Percentiles rank a stretch among this genome's conserved stretches.
Evolutionary conservation across 2,888 invertebrate species (phyloP).

Genomic region (Eilema griseolum): DNA sequence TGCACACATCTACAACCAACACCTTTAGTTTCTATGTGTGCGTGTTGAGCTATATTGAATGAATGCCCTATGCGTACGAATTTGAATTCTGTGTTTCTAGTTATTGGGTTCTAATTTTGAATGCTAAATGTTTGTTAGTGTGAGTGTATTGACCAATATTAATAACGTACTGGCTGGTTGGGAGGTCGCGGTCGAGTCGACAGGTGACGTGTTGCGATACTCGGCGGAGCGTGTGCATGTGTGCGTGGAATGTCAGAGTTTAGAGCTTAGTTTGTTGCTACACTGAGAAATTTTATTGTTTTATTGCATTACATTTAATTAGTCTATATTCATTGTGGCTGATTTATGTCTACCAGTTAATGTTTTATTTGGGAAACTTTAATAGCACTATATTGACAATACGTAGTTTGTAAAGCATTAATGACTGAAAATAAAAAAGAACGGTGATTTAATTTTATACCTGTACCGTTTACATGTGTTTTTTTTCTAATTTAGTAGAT

Average conservation of each 20-base stretch:
- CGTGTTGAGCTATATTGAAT: constrained; percentile 61
- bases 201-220: constrained; percentile 79
- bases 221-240: constrained; percentile 64
- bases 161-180: constrained; percentile 74
- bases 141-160: constrained; percentile 82
- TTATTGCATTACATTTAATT: constrained; percentile 47
- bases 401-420: constrained; percentile 4
- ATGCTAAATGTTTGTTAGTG: constrained; percentile 44
- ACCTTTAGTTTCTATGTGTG: constrained; percentile 66
- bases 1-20: constrained; percentile 74
- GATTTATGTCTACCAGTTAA: background rate
- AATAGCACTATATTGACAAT: constrained; percentile 4
- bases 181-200: constrained; percentile 80
- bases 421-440: background rate
- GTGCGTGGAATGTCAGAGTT: constrained; percentile 83
- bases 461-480: background rate
- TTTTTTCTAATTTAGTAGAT: background rate
- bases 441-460: background rate
- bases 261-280: constrained; percentile 54
- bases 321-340: constrained; percentile 13
- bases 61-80: constrained; percentile 49
- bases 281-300: constrained; percentile 48
- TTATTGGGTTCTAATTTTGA: constrained; percentile 57
- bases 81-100: constrained; percentile 50
- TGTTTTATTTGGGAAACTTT: constrained; percentile 3